Evolutionary conservation across 2,797 vertebrate species (phyloP).

Genomic region (Xerus rutilus): DNA sequence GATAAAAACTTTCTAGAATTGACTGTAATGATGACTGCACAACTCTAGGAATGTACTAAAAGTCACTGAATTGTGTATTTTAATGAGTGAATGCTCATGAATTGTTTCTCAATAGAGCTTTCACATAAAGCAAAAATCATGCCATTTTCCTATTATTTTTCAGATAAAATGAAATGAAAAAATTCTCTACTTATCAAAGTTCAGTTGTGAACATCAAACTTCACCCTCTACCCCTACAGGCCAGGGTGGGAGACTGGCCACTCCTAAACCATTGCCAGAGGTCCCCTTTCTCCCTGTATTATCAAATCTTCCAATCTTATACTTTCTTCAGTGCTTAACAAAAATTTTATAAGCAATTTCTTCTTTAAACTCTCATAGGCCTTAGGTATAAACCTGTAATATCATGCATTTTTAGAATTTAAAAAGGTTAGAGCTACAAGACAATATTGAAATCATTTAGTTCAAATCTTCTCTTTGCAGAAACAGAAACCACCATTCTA

Average conservation of each 20-base stretch:
- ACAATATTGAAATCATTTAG: background rate
- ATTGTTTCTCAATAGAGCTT: background rate
- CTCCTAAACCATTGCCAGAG: background rate
- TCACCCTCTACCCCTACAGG: background rate
- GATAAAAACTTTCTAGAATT: background rate
- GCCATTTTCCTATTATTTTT: background rate
- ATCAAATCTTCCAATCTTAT: background rate
- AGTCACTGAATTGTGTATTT: background rate
- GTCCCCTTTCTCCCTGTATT: background rate
- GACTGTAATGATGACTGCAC: too few species aligned
- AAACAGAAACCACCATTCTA: slow-evolving; percentile 1
- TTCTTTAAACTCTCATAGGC: slow-evolving; percentile 16
- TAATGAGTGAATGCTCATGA: background rate
- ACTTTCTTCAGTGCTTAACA: background rate
- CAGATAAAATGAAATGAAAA: slow-evolving; percentile 39
- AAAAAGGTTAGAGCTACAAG: background rate
- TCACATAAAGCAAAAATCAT: background rate
- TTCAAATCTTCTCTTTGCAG: background rate
- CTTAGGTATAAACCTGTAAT: background rate
- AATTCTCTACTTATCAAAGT: background rate
- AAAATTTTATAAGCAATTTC: background rate
- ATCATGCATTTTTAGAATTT: slow-evolving; percentile 14
- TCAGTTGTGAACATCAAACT: background rate
- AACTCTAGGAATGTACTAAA: background rate
- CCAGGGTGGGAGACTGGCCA: too few species aligned